A percentile compares a stretch with the other conserved stretches of the same genome.
Evolutionary conservation across 2,888 invertebrate species (phyloP).

Genomic region (Tetropium fuscum): DNA sequence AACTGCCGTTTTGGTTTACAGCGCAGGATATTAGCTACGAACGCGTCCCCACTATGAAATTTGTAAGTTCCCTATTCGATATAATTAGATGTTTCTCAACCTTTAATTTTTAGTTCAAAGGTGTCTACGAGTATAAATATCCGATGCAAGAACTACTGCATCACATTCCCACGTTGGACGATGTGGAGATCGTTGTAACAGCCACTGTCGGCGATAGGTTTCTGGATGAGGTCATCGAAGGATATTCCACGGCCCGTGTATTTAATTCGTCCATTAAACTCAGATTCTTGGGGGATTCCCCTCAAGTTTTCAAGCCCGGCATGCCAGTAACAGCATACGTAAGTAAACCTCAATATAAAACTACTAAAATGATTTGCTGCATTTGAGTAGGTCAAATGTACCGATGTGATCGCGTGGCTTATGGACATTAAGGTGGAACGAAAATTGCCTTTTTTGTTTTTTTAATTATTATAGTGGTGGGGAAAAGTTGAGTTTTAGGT

Average conservation of each 20-base stretch:
- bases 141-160: slow-evolving; percentile 83
- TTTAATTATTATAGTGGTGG: too few species aligned
- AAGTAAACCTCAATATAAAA: too few species aligned
- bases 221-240: slow-evolving; percentile 86
- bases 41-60: slow-evolving; percentile 78
- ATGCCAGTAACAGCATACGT: slow-evolving; percentile 92
- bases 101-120: slow-evolving; percentile 77
- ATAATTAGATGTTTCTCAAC: slow-evolving; percentile 9
- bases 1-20: slow-evolving; percentile 84
- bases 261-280: slow-evolving; percentile 89
- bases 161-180: slow-evolving; percentile 76
- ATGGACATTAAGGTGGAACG: too few species aligned
- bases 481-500: too few species aligned
- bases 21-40: slow-evolving; percentile 72
- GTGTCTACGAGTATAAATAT: slow-evolving; percentile 88
- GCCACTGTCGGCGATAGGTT: slow-evolving; percentile 91
- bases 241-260: slow-evolving; percentile 88
- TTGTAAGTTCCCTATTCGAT: slow-evolving; percentile 67
- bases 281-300: slow-evolving; percentile 87
- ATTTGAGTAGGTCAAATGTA: too few species aligned
- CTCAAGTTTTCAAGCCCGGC: slow-evolving; percentile 95
- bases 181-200: slow-evolving; percentile 85
- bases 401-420: too few species aligned
- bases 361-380: too few species aligned
- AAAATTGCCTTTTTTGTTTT: too few species aligned